Evolutionary conservation across 2,113 vertebrate species (phyloP).

Genomic region (Thomomys bottae): DNA sequence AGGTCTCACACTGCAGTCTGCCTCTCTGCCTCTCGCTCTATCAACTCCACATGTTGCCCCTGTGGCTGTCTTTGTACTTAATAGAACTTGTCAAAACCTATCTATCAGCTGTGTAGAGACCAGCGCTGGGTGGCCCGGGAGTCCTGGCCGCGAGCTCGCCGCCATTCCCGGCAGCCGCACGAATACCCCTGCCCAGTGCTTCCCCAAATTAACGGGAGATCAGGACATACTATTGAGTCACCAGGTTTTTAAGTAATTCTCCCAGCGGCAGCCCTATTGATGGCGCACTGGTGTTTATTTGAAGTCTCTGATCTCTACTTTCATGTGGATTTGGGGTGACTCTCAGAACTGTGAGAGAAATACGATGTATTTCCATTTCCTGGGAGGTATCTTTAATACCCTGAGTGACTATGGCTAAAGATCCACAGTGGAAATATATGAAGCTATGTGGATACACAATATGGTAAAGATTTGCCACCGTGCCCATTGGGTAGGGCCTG

Average conservation of each 20-base stretch:
- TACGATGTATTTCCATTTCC: constrained; percentile 70
- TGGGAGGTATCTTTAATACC: background rate
- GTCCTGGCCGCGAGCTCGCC: constrained; percentile 78
- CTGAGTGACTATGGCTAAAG: background rate
- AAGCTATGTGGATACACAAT: background rate
- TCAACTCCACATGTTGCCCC: constrained; percentile 88
- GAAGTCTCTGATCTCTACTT: constrained; percentile 78
- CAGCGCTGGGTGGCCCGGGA: constrained; percentile 87
- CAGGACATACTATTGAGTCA: constrained; percentile 81
- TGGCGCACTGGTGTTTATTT: constrained; percentile 80
- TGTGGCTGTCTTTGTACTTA: constrained; percentile 89
- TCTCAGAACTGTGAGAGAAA: constrained; percentile 78
- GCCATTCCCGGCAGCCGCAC: constrained; percentile 81
- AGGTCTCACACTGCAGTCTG: constrained; percentile 83
- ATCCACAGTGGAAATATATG: background rate
- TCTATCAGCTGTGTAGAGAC: constrained; percentile 87
- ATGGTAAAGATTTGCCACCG: background rate
- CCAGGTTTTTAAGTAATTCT: constrained; percentile 83
- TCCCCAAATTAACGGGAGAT: constrained; percentile 77
- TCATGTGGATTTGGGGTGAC: constrained; percentile 80
- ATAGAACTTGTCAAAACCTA: constrained; percentile 91
- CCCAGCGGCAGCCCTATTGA: constrained; percentile 75
- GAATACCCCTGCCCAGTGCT: constrained; percentile 68
- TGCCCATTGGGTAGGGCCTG: background rate
- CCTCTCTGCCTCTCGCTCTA: constrained; percentile 85